Conservation (phyloP, 2,888 invertebrate species). For the Mechanitis messenoides region DNA sequence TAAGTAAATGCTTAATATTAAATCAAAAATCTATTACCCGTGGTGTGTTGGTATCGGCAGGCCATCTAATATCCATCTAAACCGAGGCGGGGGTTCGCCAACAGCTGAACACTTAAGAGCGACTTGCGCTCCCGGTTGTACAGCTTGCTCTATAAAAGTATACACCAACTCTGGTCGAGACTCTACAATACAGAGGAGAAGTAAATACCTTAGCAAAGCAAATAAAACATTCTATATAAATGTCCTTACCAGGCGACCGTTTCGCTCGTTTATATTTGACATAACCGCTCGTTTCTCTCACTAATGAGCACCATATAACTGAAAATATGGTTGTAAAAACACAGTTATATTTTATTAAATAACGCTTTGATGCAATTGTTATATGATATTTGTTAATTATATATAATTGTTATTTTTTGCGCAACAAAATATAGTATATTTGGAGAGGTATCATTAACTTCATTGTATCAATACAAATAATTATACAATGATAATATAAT, state of each 20-base stretch:
- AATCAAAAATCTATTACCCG: constrained; percentile 40
- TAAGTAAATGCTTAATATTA: no score
- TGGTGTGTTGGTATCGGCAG: constrained; percentile 67
- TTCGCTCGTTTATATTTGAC: constrained; percentile 64
- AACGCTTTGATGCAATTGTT: no score
- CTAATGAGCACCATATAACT: constrained; percentile 65
- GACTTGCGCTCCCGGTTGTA: constrained; percentile 82
- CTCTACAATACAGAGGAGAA: constrained; percentile 66
- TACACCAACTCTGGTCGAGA: constrained; percentile 88
- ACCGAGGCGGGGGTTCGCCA: constrained; percentile 88
- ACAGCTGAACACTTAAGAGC: constrained; percentile 91
- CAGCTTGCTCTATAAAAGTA: constrained; percentile 87
- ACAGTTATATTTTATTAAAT: neutral
- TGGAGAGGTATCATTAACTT: no score
- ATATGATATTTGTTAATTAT: no score
- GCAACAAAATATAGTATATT: no score
- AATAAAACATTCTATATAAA: constrained; percentile 17
- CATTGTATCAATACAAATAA: no score
- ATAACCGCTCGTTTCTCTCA: constrained; percentile 45
- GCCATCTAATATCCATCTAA: constrained; percentile 65
- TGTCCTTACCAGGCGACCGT: constrained; percentile 58
- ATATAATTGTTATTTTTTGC: no score
- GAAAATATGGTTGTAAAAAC: constrained; percentile 33
- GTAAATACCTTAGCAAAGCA: constrained; percentile 17
- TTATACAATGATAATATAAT: no score